These are phyloP conservation scores for Rhabditoides inermis DNA, from an alignment of 2,888 invertebrate species.

Conservation along the genomic window DNA sequence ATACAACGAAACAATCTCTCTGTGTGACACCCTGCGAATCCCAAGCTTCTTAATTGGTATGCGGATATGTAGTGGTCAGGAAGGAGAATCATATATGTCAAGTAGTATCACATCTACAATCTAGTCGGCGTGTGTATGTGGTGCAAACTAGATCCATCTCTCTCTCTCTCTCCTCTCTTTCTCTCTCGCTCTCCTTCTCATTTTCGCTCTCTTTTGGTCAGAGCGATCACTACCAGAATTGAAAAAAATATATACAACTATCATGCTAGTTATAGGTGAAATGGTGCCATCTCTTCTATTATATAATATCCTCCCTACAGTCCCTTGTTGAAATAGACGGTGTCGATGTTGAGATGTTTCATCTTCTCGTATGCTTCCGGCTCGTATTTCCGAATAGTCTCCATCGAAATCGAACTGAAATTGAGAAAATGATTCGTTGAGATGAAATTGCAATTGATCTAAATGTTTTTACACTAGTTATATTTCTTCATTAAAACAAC, in stretches of 20 bases:
- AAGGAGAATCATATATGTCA: too few species aligned
- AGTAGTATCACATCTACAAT: too few species aligned
- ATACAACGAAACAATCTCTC: too few species aligned
- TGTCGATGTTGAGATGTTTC: conserved; percentile 19
- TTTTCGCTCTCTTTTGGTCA: conserved; percentile 1
- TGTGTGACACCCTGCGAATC: too few species aligned
- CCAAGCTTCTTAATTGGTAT: too few species aligned
- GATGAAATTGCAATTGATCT: too few species aligned
- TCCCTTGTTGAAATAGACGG: conserved; percentile 41
- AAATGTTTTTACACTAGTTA: too few species aligned
- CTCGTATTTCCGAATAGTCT: conserved; percentile 30
- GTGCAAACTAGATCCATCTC: too few species aligned
- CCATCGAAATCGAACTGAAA: conserved; percentile 27
- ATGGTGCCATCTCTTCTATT: not conserved
- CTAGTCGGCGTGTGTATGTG: too few species aligned
- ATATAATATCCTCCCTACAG: conserved; percentile 10
- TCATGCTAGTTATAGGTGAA: not conserved
- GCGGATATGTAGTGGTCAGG: too few species aligned
- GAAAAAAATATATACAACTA: not conserved
- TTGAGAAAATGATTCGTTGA: too few species aligned
- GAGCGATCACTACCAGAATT: not conserved
- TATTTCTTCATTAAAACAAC: too few species aligned
- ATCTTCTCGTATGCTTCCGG: conserved; percentile 37
- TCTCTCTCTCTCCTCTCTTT: conserved; percentile 2
- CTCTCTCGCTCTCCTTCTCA: conserved; percentile 4